phyloP scores from a whole-genome alignment of 2,797 vertebrate species.

The Chelon labrosus region DNA sequence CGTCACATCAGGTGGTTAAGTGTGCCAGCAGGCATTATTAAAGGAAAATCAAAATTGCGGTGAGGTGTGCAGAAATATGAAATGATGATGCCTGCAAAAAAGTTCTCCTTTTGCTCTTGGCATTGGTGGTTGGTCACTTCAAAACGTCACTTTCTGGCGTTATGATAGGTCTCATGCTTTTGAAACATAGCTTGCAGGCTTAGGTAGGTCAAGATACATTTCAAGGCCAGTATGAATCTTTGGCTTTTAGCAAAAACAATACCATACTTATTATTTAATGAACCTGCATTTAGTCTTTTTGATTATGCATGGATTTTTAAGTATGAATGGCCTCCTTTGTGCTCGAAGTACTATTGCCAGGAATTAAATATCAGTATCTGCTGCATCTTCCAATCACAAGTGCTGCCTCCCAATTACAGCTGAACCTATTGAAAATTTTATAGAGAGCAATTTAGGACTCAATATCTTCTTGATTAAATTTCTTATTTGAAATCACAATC shows the following conservation, averaged over 20 bases:
- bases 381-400: neutral
- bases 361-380: neutral
- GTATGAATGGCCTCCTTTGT: too few relatives aligned
- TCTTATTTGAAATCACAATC: neutral
- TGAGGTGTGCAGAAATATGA: slow-evolving; percentile 64
- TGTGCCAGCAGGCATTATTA: slow-evolving; percentile 72
- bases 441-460: neutral
- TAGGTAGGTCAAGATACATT: slow-evolving; percentile 5
- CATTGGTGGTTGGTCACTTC: slow-evolving; percentile 44
- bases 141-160: slow-evolving; percentile 49
- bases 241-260: too few relatives aligned
- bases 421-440: neutral
- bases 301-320: neutral
- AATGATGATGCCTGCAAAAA: slow-evolving; percentile 75
- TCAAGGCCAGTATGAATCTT: slow-evolving; percentile 5
- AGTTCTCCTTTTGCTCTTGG: slow-evolving; percentile 51
- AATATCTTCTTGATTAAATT: neutral
- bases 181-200: slow-evolving; percentile 38
- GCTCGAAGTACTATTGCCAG: too few relatives aligned
- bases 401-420: neutral
- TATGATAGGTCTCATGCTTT: slow-evolving; percentile 39
- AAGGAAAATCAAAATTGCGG: slow-evolving; percentile 61
- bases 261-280: too few relatives aligned
- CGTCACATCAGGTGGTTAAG: slow-evolving; percentile 64
- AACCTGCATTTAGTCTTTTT: too few relatives aligned